Percentiles rank a stretch among this genome's conserved stretches.
phyloP scores from a whole-genome alignment of 2,888 invertebrate genomes.

The Microctonus brassicae region DNA sequence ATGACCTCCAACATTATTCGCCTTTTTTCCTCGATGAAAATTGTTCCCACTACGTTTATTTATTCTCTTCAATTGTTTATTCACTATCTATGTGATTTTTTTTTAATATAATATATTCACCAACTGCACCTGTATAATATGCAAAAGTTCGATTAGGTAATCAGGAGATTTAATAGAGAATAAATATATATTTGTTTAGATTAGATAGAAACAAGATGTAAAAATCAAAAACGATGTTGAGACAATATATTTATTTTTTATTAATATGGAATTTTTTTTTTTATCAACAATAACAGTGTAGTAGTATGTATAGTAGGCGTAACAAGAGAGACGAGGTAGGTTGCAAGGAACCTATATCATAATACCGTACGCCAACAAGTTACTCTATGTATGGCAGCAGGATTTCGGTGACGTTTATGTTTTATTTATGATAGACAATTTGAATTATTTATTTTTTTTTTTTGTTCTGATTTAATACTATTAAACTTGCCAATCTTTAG shows the following conservation, averaged over 20 bases:
- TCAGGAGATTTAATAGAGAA: too few species aligned
- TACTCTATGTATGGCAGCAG: constrained; percentile 39
- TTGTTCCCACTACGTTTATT: background rate
- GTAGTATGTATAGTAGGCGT: constrained; percentile 62
- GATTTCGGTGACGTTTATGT: constrained; percentile 37
- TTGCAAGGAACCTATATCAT: constrained; percentile 64
- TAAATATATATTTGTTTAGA: too few species aligned
- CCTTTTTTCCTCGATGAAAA: background rate
- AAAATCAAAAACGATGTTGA: constrained; percentile 52
- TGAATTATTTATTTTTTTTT: constrained; percentile 16
- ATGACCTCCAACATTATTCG: background rate
- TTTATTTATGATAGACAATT: constrained; percentile 10
- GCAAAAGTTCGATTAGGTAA: too few species aligned
- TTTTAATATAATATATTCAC: too few species aligned
- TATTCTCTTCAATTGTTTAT: background rate
- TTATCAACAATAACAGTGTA: constrained; percentile 69
- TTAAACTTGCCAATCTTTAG: background rate
- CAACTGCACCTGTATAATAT: too few species aligned
- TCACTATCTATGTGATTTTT: too few species aligned
- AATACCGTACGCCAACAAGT: constrained; percentile 67
- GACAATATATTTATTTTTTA: constrained; percentile 70
- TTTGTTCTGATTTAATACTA: background rate
- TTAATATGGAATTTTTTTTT: constrained; percentile 66
- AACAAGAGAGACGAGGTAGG: constrained; percentile 69
- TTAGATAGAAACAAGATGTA: background rate